These are phyloP conservation scores for Melanotaenia maccullochi DNA, from an alignment of 2,797 vertebrate species.

Conservation along the genomic window DNA sequence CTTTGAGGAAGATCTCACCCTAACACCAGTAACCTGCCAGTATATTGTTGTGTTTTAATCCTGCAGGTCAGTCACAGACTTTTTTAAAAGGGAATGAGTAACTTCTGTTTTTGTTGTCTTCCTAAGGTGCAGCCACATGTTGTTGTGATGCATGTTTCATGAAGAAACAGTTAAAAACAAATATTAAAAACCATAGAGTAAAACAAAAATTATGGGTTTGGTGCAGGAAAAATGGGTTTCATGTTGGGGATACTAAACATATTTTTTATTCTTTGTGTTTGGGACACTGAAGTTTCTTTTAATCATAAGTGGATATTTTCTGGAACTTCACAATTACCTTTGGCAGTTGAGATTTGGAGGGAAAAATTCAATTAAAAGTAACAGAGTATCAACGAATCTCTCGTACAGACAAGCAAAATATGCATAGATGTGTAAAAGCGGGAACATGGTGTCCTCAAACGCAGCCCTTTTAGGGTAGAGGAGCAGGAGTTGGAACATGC, in stretches of 20 bases:
- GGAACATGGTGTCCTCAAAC: constrained; percentile 48
- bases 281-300: constrained; percentile 4
- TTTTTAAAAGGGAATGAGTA: not conserved
- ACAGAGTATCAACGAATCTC: not conserved
- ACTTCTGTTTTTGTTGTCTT: constrained; percentile 19
- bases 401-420: constrained; percentile 4
- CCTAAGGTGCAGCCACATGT: constrained; percentile 2
- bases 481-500: constrained; percentile 12
- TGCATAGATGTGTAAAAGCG: constrained; percentile 12
- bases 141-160: not conserved
- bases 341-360: not conserved
- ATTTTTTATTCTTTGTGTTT: constrained; percentile 14
- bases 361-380: not conserved
- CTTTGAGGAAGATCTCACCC: not conserved
- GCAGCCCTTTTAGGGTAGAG: not conserved
- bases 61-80: not conserved
- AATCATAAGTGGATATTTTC: not conserved
- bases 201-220: not conserved
- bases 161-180: not conserved
- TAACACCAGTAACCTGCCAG: not conserved
- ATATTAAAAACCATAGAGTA: not conserved
- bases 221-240: not conserved
- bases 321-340: constrained; percentile 31
- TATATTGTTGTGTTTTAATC: not conserved
- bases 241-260: not conserved